Base-by-base conservation (phyloP, 2,113 vertebrate genomes). In the Microtus richardsoni region DNA sequence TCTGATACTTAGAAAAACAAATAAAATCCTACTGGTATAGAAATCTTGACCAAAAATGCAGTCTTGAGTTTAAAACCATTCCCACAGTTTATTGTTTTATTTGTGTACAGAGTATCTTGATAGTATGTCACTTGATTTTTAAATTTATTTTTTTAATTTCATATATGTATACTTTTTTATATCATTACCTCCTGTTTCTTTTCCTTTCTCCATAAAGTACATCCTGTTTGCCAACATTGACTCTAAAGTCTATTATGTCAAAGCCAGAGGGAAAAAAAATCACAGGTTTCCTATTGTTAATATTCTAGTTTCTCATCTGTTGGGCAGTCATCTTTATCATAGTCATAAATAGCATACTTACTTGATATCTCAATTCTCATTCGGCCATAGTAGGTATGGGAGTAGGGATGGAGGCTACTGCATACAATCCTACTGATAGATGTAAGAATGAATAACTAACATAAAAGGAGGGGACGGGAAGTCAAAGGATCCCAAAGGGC, bases 211-310 rank as follows among this genome's bases (percentile, higher is more conserved):
- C 24, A n/a, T 83, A 30, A 10, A 95, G 30, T 92, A 64, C 82
- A 33, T 89, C 41, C 2, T 80, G 73, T 83, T 58, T 77, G n/a
- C 19, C 60, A 94, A 49, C 3, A 41, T 33, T 82, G 68, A 60
- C 82, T 91, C 64, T 58, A 86, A 83, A 41, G 12, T 82, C 52
- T 39, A 14, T 79, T 93, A 28, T n/a, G 22, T 87, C 39, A 89
- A 36, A 86, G 54, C 22, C 64, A 60, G 79, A 49, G 26, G 93
- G 94, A 90, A 71, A 89, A 91, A 91, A 71, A n/a, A n/a, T 90
- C 84, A 89, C 26, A 89, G 47, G 44, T 52, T 93, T 30, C 52
- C 22, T 36, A 30, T 39, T 22, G 36, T 93, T 74, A 91, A 84
- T 79, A 95, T 88, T 93, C 7, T 75, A 84, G 41, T 92, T 85